Base-by-base conservation (phyloP, 2,113 vertebrate genomes). In the Hypomesus transpacificus region DNA sequence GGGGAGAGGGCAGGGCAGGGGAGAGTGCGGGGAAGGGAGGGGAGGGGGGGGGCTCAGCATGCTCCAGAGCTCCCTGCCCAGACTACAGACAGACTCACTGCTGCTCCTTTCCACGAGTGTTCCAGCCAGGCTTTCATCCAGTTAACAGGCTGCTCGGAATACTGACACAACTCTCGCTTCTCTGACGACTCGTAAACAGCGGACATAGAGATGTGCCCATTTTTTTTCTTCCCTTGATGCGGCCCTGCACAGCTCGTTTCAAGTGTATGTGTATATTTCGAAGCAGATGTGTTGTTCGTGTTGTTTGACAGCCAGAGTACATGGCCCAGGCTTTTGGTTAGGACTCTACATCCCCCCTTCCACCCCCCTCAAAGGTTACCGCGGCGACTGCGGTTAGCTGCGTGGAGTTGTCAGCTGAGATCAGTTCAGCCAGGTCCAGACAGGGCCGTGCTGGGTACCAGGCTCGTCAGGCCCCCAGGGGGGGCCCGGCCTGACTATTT, bases 321-420 rank as follows among this genome's bases (percentile, higher is more conserved):
- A 34, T 34, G 31, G 31, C 31, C 31, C 31, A 34, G 14, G 24
- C 31, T 52, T 60, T 76, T 66, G 16, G 21, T 66, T 51, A 52
- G 20, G 68, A 31, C 52, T 24, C 62, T 6, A 24, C 53, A 61
- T 14, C n/a, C 34, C 22, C 9, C 28, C 52, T 62, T 31, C 24
- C n/a, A 1, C 26, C 50, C n/a, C n/a, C 39, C 63, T 70, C 70
- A 69, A 71, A 87, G 84, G 84, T 88, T 89, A 82, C 73, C 71
- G 70, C 67, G 50, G 76, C 81, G 69, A 53, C 20, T 63, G 16
- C 3, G 21, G 66, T 59, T 17, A 28, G 58, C 77, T 80, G 52
- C 84, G 79, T 86, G 75, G 83, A 76, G 69, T 82, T 89, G 89
- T 90, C 89, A 88, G 53, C 79, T 78, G 80, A 13, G 69, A 87